Evolutionary conservation across 2,113 vertebrate genomes (phyloP), one percentile per base, ranked within the genome.

Genomic region (Bos indicus): DNA sequence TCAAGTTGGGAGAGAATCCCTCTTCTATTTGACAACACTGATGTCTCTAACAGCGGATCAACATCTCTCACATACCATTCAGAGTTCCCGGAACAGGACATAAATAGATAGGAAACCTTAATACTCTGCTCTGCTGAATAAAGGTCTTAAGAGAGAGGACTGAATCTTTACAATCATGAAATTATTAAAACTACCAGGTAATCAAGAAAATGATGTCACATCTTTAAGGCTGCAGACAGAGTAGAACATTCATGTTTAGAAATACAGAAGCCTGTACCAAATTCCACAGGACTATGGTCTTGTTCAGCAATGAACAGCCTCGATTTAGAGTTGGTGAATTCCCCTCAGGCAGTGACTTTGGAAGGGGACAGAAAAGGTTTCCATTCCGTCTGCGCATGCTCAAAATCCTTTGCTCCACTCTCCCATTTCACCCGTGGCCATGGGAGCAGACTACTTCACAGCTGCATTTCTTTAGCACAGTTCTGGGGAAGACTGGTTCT

Each of bases 361-460:
- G 43, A 52, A 60, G 43, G 30, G 48, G 80, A 88, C 80, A 46
- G 48, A 90, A 77, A 84, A 87, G 86, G 86, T 51, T 97, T 96
- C 90, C 77, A 95, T 23, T 95, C 48, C 74, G 77, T 95, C 82
- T 19, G 25, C 80, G 30, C 17, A 94, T 82, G 96, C 74, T 95
- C 95, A 64, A 88, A 64, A 90, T 95, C 96, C 83, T 97, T 85
- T 90, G 89, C 71, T 85, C 92, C 17, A 71, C 74, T 96, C 88
- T 94, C 88, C 92, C 82, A 93, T 94, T 88, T 97, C 93, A 95
- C 59, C 52, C 62, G 2, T 12, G 83, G 88, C 88, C 21, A 28
- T 83, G 57, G 97, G 88, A 90, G 77, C 57, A 93, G 88, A 80
- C 88, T 74, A 91, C 92, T 95, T 54, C 62, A 81, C 85, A 88